phyloP scores from a whole-genome alignment of 2,797 vertebrate genomes.

The Cirrhinus mrigala region DNA sequence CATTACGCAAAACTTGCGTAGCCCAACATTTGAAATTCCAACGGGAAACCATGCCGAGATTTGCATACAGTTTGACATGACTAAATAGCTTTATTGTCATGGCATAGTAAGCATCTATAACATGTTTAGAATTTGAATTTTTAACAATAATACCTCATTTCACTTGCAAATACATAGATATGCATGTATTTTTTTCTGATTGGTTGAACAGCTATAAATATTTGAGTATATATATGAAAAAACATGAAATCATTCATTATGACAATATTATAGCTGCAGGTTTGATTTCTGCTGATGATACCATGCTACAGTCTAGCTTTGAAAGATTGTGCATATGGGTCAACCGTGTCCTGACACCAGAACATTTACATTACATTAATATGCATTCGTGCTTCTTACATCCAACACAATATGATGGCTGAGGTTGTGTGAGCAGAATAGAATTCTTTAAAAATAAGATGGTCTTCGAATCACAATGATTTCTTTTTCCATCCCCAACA shows the following conservation, averaged over 20 bases:
- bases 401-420: slow-evolving; percentile 21
- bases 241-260: slow-evolving; percentile 1
- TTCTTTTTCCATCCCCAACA: slow-evolving; percentile 59
- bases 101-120: slow-evolving; percentile 15
- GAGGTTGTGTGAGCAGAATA: slow-evolving; percentile 39
- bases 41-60: background rate
- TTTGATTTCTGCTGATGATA: slow-evolving; percentile 35
- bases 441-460: slow-evolving; percentile 39
- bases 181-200: background rate
- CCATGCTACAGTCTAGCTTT: slow-evolving; percentile 51
- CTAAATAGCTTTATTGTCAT: background rate
- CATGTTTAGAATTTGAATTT: background rate
- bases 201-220: slow-evolving; percentile 39
- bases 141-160: slow-evolving; percentile 7
- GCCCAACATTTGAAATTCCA: background rate
- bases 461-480: slow-evolving; percentile 24
- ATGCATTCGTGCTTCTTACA: slow-evolving; percentile 35
- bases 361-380: slow-evolving; percentile 41
- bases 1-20: background rate
- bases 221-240: background rate
- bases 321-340: slow-evolving; percentile 43
- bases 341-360: slow-evolving; percentile 8
- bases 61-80: background rate
- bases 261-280: slow-evolving; percentile 32
- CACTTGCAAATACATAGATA: slow-evolving; percentile 32